Base-by-base conservation (phyloP, 2,888 invertebrate species). In the Hypolimnas misippus region DNA sequence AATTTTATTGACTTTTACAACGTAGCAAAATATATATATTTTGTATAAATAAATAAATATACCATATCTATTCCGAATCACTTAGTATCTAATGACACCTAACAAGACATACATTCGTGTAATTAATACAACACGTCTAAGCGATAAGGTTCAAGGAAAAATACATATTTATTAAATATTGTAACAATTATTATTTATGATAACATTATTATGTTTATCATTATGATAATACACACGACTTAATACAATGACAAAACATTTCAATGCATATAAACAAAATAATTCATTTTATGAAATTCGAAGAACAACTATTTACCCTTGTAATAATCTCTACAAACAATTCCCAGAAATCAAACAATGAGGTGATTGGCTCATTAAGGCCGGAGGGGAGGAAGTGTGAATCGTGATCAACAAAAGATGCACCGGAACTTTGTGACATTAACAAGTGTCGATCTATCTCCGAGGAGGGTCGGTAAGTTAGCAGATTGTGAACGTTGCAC, bases 351-450 rank as follows among this genome's bases (percentile, higher is more conserved):
- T 69, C 68, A 69, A 71, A 71, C 72, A 71, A 63, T 60, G 69
- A 54, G 50, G 62, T 65, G 66, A 71, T 70, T 68, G 70, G 70
- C 70, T 73, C 71, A 73, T 73, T 73, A 73, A 68, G 65, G 65
- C 50, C 58, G 63, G 62, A 64, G 67, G 70, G 69, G 68, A 63
- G 62, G 64, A 62, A 62, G 61, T 55, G 63, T 57, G 52, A 70
- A 69, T 71, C 69, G 67, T 64, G 70, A 68, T 76, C 77, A 80
- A 86, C 83, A 84, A 84, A 83, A 78, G 82, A 77, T 76, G 76
- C 79, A 79, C 79, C 83, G 87, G 87, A 87, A 84, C 82, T 78
- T 64, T 78, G 76, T 82, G 85, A 86, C 86, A 82, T 77, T 83
- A 84, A 85, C 83, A 84, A 85, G 82, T 82, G 80, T 78, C 81